Percentiles rank a stretch among this genome's conserved stretches.
phyloP scores from a whole-genome alignment of 1,140 invertebrate genomes.

The Pinna nobilis region DNA sequence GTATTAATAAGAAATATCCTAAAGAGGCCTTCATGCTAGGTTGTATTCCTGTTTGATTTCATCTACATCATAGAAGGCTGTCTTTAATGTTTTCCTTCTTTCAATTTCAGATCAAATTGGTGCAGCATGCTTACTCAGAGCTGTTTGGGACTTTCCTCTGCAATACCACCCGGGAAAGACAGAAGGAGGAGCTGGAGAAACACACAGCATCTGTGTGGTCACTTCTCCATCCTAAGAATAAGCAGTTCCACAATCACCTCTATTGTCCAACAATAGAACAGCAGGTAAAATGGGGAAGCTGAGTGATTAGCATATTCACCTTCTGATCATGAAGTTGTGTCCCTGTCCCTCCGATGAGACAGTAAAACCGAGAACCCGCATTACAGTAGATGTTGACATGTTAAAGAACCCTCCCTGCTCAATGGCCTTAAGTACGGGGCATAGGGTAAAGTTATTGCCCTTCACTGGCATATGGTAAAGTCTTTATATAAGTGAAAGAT shows the following conservation, averaged over 20 bases:
- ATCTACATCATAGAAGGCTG: background rate
- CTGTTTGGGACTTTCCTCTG: slow-evolving; percentile 98
- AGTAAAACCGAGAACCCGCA: too few relatives aligned
- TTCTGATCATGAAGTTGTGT: too few relatives aligned
- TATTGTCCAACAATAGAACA: slow-evolving; percentile 77
- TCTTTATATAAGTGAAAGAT: too few relatives aligned
- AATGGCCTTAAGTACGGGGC: too few relatives aligned
- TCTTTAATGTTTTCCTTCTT: slow-evolving; percentile 31
- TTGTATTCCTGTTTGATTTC: background rate
- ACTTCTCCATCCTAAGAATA: slow-evolving; percentile 81
- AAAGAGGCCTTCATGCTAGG: too few relatives aligned
- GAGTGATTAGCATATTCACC: background rate
- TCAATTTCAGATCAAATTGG: slow-evolving; percentile 89
- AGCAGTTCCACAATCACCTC: slow-evolving; percentile 88
- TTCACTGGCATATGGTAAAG: too few relatives aligned
- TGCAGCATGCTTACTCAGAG: slow-evolving; percentile 95
- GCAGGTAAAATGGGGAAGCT: slow-evolving; percentile 28
- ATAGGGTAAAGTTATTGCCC: too few relatives aligned
- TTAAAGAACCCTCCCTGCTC: too few relatives aligned
- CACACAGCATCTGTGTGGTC: slow-evolving; percentile 92
- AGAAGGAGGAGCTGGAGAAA: slow-evolving; percentile 80
- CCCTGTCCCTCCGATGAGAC: too few relatives aligned
- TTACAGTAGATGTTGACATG: too few relatives aligned
- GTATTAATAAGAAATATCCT: too few relatives aligned
- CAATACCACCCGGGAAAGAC: slow-evolving; percentile 87